Conservation (phyloP, 2,113 vertebrate species). For the Petrocephalus zakoni region DNA sequence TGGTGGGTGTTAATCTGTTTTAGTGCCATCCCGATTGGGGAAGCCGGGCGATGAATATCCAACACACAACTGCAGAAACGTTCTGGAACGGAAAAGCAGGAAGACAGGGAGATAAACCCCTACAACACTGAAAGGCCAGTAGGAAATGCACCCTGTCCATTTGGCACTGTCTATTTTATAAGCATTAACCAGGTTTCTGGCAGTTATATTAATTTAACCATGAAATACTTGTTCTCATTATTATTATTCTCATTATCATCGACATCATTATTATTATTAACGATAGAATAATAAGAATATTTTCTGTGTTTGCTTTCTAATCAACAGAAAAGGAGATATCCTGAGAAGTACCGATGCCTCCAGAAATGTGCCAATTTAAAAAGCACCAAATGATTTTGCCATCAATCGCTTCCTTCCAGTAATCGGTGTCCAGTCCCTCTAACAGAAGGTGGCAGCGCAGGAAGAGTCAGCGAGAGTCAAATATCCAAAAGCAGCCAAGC, state of each 20-base stretch:
- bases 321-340: neutral
- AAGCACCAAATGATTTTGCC: neutral
- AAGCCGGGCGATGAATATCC: neutral
- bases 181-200: neutral
- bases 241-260: neutral
- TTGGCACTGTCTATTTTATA: neutral
- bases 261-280: neutral
- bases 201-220: neutral
- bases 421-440: neutral
- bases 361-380: neutral
- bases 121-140: neutral
- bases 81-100: neutral
- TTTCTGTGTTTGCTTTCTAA: neutral
- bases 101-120: neutral
- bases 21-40: neutral
- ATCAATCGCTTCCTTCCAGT: constrained; percentile 2
- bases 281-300: neutral
- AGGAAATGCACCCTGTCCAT: neutral
- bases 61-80: neutral
- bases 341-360: neutral
- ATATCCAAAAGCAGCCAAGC: constrained; percentile 62
- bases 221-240: neutral
- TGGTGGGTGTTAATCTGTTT: constrained; percentile 1
- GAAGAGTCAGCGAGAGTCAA: constrained; percentile 82
- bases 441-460: constrained; percentile 40